These are phyloP conservation scores for Piaya cayana DNA, from an alignment of 2,113 vertebrate species.

Conservation along the genomic window DNA sequence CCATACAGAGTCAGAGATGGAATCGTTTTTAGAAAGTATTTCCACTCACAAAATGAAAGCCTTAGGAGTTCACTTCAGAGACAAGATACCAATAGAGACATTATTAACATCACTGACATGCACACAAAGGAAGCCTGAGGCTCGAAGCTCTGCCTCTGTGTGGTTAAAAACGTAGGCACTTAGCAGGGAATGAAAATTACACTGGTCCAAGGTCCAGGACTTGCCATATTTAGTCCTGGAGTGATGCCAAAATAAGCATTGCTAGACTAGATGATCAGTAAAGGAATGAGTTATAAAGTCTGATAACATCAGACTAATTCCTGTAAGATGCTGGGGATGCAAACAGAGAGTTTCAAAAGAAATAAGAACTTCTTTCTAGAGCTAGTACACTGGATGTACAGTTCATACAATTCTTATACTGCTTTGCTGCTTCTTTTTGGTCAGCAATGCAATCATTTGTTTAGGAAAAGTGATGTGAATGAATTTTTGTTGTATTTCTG, in stretches of 20 bases:
- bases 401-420: neutral
- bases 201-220: slow-evolving; percentile 47
- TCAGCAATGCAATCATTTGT: neutral
- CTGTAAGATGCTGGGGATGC: neutral
- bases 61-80: slow-evolving; percentile 71
- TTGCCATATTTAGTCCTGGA: slow-evolving; percentile 70
- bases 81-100: slow-evolving; percentile 72
- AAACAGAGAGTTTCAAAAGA: neutral
- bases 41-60: slow-evolving; percentile 65
- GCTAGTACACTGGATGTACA: neutral
- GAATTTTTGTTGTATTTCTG: neutral
- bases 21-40: slow-evolving; percentile 59
- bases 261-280: slow-evolving; percentile 23
- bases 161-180: slow-evolving; percentile 71
- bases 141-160: slow-evolving; percentile 63
- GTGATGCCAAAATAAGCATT: slow-evolving; percentile 61
- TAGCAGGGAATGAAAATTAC: slow-evolving; percentile 73
- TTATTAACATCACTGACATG: slow-evolving; percentile 73
- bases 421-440: neutral
- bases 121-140: slow-evolving; percentile 68
- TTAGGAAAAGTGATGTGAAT: neutral
- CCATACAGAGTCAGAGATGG: slow-evolving; percentile 50
- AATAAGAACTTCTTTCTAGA: neutral
- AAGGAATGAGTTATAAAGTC: neutral
- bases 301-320: neutral